These are phyloP conservation scores for Heliangelus exortis DNA, from an alignment of 2,797 vertebrate species.

Conservation along the genomic window DNA sequence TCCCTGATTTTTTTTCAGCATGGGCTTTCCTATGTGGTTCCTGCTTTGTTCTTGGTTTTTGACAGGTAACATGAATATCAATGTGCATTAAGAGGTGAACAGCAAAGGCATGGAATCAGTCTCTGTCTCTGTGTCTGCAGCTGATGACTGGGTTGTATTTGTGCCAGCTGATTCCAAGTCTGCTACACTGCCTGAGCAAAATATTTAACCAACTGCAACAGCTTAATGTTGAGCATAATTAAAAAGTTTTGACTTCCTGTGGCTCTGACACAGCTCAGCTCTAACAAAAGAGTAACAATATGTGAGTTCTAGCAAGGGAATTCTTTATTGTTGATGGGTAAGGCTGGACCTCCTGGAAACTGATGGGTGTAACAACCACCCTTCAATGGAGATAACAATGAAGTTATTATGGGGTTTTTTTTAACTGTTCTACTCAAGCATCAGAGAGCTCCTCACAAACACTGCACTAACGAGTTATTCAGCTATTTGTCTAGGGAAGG, in stretches of 20 bases:
- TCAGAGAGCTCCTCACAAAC: not conserved
- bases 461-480: not conserved
- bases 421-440: not conserved
- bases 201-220: not conserved
- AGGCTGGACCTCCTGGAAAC: not conserved
- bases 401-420: not conserved
- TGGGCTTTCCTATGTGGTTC: not conserved
- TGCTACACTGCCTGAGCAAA: not conserved
- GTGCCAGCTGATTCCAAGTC: not conserved
- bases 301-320: not conserved
- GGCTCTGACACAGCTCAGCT: not conserved
- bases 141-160: rapidly evolving
- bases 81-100: not conserved
- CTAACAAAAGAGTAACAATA: not conserved
- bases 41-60: not conserved
- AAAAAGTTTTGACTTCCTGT: not conserved
- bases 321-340: not conserved
- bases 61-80: not conserved
- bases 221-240: not conserved
- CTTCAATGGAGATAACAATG: not conserved
- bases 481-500: not conserved
- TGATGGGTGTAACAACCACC: not conserved
- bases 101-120: not conserved
- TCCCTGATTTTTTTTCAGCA: not conserved
- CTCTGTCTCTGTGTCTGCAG: not conserved